These are phyloP conservation scores for Pipistrellus nathusii DNA, from an alignment of 2,797 vertebrate genomes.

Conservation along the genomic window DNA sequence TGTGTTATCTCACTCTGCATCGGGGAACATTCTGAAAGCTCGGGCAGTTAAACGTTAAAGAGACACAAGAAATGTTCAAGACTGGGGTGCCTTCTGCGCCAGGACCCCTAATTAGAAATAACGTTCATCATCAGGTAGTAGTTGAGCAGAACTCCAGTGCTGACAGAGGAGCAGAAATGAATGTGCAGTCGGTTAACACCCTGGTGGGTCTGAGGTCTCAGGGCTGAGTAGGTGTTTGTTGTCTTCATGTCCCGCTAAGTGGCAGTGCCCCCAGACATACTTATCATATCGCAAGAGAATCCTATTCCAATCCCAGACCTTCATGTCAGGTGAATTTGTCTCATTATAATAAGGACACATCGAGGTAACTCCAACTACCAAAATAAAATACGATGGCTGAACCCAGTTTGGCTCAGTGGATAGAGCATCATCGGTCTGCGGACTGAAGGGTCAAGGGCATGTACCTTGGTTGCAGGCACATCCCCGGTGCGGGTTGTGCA, in stretches of 20 bases:
- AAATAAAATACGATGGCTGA: not conserved
- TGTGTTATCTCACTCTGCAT: not conserved
- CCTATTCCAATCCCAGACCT: not conserved
- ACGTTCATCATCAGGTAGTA: not conserved
- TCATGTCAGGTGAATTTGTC: not conserved
- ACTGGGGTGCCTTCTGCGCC: conserved; percentile 10
- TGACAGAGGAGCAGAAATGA: not conserved
- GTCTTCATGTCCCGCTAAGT: not conserved
- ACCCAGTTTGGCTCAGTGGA: no score
- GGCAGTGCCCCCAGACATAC: not conserved
- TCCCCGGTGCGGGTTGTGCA: no score
- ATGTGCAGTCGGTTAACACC: not conserved
- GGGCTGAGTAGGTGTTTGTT: not conserved
- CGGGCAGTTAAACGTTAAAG: not conserved
- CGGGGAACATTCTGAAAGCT: not conserved
- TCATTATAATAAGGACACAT: not conserved
- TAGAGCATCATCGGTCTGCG: no score
- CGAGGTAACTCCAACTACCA: not conserved
- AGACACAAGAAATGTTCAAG: conserved; percentile 40
- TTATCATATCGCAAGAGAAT: not conserved
- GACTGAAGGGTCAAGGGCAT: no score
- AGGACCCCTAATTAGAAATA: conserved; percentile 63
- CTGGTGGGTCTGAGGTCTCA: not conserved
- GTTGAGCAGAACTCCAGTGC: not conserved
- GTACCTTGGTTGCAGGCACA: no score